Conservation (phyloP, 1,140 invertebrate genomes). For the Drosophila parabipectinata region DNA sequence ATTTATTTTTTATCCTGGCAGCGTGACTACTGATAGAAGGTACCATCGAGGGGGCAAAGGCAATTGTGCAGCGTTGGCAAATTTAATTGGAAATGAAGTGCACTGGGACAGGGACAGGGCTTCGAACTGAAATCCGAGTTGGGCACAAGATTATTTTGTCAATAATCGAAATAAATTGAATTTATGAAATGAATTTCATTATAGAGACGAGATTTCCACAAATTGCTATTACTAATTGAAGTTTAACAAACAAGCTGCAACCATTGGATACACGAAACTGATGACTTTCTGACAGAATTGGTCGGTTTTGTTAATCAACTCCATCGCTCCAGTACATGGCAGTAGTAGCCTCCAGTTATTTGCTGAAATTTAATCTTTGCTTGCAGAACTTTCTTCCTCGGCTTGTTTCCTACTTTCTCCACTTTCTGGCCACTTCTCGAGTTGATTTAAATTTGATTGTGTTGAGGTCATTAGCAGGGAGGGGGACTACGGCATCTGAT, state of each 20-base stretch:
- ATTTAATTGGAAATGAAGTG: constrained; percentile 80
- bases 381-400: constrained; percentile 1
- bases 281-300: neutral
- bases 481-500: constrained; percentile 24
- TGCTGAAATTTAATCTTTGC: constrained; percentile 24
- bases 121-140: constrained; percentile 32
- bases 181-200: constrained; percentile 81
- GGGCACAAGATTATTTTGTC: constrained; percentile 78
- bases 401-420: neutral
- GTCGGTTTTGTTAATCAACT: constrained; percentile 10
- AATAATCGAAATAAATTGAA: constrained; percentile 82
- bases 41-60: neutral
- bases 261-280: neutral
- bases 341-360: constrained; percentile 11
- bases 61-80: constrained; percentile 70
- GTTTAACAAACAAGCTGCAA: constrained; percentile 42
- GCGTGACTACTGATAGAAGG: constrained; percentile 36
- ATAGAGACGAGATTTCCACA: constrained; percentile 48
- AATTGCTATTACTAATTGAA: constrained; percentile 73
- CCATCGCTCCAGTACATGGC: neutral
- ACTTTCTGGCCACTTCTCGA: constrained; percentile 16
- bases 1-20: constrained; percentile 5
- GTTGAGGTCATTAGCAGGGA: constrained; percentile 48
- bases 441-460: constrained; percentile 51
- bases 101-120: constrained; percentile 32